These are phyloP conservation scores for Myotis yumanensis DNA, from an alignment of 2,113 vertebrate genomes.

Conservation along the genomic window DNA sequence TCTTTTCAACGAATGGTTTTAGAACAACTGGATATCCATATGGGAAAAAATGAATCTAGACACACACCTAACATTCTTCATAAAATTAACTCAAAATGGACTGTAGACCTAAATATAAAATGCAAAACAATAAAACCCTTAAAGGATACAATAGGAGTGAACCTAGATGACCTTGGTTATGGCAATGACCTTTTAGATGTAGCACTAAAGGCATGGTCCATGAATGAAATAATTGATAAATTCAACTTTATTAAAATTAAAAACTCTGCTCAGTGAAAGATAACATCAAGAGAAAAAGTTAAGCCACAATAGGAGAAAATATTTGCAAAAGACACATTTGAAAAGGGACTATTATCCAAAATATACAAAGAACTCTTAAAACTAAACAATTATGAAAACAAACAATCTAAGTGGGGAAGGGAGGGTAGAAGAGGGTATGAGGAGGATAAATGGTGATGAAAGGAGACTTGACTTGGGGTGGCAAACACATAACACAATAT, in stretches of 20 bases:
- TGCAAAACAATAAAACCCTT: slow-evolving; percentile 5
- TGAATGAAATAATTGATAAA: not conserved
- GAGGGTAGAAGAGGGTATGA: too few species aligned
- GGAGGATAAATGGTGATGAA: too few species aligned
- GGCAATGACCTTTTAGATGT: not conserved
- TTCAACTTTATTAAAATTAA: slow-evolving; percentile 28
- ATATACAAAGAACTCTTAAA: not conserved
- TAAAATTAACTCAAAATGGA: slow-evolving; percentile 1
- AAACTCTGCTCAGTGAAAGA: not conserved
- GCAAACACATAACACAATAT: too few species aligned
- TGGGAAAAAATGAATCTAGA: not conserved
- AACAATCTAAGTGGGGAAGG: not conserved
- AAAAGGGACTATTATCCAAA: not conserved
- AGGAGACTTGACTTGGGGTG: too few species aligned
- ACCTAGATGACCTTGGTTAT: not conserved
- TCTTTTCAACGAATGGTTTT: not conserved
- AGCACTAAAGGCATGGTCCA: not conserved
- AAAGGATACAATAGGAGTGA: not conserved
- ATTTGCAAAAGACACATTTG: not conserved
- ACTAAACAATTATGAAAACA: not conserved
- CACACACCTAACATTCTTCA: not conserved
- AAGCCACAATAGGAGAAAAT: not conserved
- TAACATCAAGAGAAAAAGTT: not conserved
- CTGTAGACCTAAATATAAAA: not conserved
- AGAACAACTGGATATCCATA: not conserved